Evolutionary conservation across 2,888 invertebrate species (phyloP), one percentile per base, ranked within the genome.

Genomic region (Clepsis dumicolana): DNA sequence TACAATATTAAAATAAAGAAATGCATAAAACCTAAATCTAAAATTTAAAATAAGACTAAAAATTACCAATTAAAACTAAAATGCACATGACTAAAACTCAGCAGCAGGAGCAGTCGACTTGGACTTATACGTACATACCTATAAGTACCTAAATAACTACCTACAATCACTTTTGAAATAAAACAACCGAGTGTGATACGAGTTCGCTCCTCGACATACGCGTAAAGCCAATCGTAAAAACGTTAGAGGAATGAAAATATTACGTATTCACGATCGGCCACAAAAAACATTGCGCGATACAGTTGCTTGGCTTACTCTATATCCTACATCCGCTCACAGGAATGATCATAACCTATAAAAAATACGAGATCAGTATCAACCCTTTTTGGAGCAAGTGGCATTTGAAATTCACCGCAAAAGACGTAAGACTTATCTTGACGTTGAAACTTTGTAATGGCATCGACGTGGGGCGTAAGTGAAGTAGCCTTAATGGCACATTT

Each of bases 381-480:
- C 71, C 70, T 75, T 77, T 74, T 70, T 70, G 74, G 21, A 35
- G 38, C 66, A 72, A 74, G 70, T 61, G 71, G 75, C 75, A 76
- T 76, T 75, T 72, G 62, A 63, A 59, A 65, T 70, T 70, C 52
- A 41, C 65, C 54, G 69, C 71, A 73, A 77, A 80, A 79, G 77
- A 77, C 74, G 76, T 81, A 65, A 79, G 79, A 74, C 69, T 74
- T 75, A 74, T 82, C 80, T 82, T 81, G 82, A 80, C 78, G 81
- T 74, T 69, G 76, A 82, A 88, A 87, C 79, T 88, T 87, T 79
- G 75, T 86, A 86, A 89, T 86, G 84, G 83, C 77, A 63, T 65
- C 79, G 80, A 83, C 86, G 87, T 86, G 87, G 77, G 74, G 68
- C 73, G 78, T 75, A 64, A 76, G 74, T 77, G 74, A 82, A 88